These are phyloP conservation scores for Novumbra hubbsi DNA, from an alignment of 2,797 vertebrate species.

Conservation along the genomic window DNA sequence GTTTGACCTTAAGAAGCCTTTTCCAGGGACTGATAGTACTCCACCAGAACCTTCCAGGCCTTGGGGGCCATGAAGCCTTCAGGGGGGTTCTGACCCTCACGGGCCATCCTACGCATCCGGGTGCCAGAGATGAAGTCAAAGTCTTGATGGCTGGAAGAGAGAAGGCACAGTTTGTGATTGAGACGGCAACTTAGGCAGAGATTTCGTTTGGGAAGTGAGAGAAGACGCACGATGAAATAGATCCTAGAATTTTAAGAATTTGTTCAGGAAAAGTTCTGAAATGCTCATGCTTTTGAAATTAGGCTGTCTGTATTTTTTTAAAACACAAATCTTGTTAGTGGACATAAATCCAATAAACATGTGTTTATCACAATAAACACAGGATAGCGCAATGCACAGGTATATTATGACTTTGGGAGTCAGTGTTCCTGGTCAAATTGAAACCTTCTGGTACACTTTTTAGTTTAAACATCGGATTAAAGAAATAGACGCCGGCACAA, in stretches of 20 bases:
- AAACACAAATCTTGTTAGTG: background rate
- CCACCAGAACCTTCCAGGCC: conserved; percentile 92
- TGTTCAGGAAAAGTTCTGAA: background rate
- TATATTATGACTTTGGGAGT: background rate
- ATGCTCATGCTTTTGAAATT: background rate
- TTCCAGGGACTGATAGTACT: conserved; percentile 94
- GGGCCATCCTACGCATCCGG: conserved; percentile 94
- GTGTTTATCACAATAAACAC: background rate
- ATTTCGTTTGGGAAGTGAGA: background rate
- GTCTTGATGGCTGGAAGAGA: conserved; percentile 84
- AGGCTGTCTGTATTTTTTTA: too few relatives aligned
- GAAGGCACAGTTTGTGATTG: background rate
- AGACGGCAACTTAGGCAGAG: background rate
- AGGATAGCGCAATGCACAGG: background rate
- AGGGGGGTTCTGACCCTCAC: conserved; percentile 90
- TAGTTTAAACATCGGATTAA: conserved; percentile 24
- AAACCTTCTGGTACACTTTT: conserved; percentile 22
- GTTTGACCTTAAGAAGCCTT: conserved; percentile 69
- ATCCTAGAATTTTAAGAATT: background rate
- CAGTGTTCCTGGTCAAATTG: too few relatives aligned
- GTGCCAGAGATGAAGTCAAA: conserved; percentile 99
- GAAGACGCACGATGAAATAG: background rate
- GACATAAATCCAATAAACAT: background rate
- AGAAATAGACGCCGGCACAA: conserved; percentile 35
- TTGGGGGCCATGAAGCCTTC: conserved; percentile 96